Evolutionary conservation across 2,888 invertebrate species (phyloP), one percentile per base, ranked within the genome.

Genomic region (Trisateles emortualis): DNA sequence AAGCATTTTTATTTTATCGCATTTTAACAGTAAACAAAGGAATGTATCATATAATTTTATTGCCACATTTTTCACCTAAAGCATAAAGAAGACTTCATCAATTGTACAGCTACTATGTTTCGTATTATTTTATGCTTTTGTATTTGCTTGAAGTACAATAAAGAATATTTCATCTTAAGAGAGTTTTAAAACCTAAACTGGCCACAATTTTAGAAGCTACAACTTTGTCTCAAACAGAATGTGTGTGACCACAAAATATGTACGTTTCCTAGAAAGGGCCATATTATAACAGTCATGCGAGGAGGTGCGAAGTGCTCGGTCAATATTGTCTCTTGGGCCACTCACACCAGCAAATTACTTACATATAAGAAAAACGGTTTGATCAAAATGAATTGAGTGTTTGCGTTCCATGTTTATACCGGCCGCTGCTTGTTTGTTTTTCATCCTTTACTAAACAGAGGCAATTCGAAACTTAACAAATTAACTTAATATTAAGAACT

Each of bases 281-380:
- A 76, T 76, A 68, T 70, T 75, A 77, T 81, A 80, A 79, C 77
- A 74, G 74, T 72, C 72, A 72, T 73, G 74, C 76, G 68, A 72
- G 72, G 74, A 89, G 87, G 89, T 90, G 90, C 85, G 73, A 91
- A 91, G 89, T 88, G 86, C 78, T 86, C 61, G 71, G 88, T 86
- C 83, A 89, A 90, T 79, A 89, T 71, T 75, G 74, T 79, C 74
- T 68, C 70, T 72, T 65, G 72, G 65, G 76, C 77, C 79, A 80
- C 84, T 81, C 80, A 78, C 81, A 77, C 84, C 72, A 71, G 70
- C 79, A 80, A 81, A 82, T 82, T 79, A 84, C 80, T 78, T 76
- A 79, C 73, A 73, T 66, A 74, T 78, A 74, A 74, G 76, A 75
- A 82, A 81, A 68, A 83, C 77, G 77, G 77, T 74, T 77, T 77